A percentile compares a stretch with the other conserved stretches of the same genome.
These are phyloP conservation scores for Drosophila ercepeae DNA, from an alignment of 1,140 invertebrate genomes.

Conservation along the genomic window DNA sequence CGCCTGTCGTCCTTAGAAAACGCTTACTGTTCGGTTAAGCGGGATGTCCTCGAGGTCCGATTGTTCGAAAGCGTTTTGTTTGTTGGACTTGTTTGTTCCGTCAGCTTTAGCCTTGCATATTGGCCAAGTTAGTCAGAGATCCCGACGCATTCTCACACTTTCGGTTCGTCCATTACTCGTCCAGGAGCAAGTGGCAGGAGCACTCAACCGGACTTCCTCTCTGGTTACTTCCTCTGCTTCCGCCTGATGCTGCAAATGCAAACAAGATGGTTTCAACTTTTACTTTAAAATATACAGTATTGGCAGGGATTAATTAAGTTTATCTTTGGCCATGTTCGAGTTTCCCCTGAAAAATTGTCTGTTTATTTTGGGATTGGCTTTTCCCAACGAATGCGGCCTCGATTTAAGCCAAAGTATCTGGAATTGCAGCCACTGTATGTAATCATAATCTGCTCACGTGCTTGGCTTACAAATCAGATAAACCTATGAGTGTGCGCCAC, in stretches of 20 bases:
- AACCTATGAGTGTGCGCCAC: conserved; percentile 8
- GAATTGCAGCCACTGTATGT: conserved; percentile 25
- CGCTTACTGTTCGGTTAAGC: conserved; percentile 47
- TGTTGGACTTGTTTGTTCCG: conserved; percentile 17
- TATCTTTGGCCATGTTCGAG: not conserved
- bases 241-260: conserved; percentile 38
- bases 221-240: conserved; percentile 52
- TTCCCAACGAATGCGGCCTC: conserved; percentile 10
- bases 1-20: conserved; percentile 48
- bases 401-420: conserved; percentile 20
- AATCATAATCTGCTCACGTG: conserved; percentile 64
- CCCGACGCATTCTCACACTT: conserved; percentile 39
- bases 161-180: conserved; percentile 10
- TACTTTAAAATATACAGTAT: conserved; percentile 12
- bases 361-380: conserved; percentile 42
- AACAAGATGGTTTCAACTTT: conserved; percentile 28
- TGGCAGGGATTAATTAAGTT: not conserved
- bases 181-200: conserved; percentile 14
- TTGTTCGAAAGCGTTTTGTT: conserved; percentile 27
- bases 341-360: not conserved
- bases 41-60: conserved; percentile 16
- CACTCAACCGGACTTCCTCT: conserved; percentile 49
- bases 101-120: not conserved
- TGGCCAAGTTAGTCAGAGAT: conserved; percentile 24
- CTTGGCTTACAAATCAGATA: conserved; percentile 43